Evolutionary conservation across 2,113 vertebrate species (phyloP).

Genomic region (Formicarius rufipectus): DNA sequence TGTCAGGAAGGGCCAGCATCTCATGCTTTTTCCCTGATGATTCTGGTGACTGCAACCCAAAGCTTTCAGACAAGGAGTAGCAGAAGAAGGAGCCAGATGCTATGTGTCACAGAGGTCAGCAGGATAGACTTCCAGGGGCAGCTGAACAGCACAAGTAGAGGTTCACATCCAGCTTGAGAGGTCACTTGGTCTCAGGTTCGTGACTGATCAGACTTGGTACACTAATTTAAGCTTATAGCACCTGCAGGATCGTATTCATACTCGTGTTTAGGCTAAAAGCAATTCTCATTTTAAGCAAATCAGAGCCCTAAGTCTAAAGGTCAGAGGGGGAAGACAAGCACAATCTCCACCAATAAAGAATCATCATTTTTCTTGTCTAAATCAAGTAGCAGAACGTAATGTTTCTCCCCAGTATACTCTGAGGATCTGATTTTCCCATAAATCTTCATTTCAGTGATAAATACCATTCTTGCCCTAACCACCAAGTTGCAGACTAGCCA

Average conservation of each 20-base stretch:
- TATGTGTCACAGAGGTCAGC: rapidly evolving
- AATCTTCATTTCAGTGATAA: background rate
- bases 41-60: background rate
- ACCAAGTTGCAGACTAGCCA: background rate
- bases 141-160: background rate
- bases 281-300: background rate
- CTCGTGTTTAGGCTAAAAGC: background rate
- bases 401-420: background rate
- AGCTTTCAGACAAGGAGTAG: background rate
- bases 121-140: background rate
- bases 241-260: background rate
- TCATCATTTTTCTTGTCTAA: background rate
- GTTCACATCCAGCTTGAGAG: background rate
- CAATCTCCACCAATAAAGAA: background rate
- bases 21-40: background rate
- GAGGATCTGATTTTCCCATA: background rate
- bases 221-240: background rate
- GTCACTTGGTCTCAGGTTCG: background rate
- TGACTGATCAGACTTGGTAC: background rate
- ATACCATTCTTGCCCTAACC: background rate
- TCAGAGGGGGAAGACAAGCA: background rate
- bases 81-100: background rate
- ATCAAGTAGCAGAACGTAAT: background rate
- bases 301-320: background rate
- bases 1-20: background rate